Conservation (phyloP, 2,888 invertebrate genomes). For the Anodontia alba region DNA sequence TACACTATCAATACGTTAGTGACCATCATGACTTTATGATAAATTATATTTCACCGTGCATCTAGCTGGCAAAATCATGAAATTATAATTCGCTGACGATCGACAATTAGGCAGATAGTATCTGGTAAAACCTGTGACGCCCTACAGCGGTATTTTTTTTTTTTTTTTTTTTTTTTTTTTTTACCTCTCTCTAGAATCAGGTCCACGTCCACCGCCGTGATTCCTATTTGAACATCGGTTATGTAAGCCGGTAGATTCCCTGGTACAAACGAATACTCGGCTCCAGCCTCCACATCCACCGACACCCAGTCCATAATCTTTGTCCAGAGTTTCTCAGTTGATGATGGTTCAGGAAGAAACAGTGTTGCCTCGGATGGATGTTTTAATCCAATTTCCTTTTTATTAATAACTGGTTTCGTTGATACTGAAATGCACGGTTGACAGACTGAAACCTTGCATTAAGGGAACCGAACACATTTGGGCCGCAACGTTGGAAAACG, state of each 20-base stretch:
- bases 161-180: too few relatives aligned
- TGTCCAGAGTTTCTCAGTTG: conserved; percentile 19
- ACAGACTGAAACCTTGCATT: too few relatives aligned
- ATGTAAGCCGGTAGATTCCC: not conserved
- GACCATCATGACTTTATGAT: too few relatives aligned
- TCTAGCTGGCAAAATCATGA: too few relatives aligned
- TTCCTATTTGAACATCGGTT: not conserved
- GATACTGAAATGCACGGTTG: not conserved
- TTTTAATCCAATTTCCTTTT: not conserved
- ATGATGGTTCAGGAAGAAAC: not conserved
- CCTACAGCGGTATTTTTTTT: too few relatives aligned
- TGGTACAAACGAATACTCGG: not conserved
- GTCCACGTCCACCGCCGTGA: not conserved
- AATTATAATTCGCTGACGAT: too few relatives aligned
- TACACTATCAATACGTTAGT: too few relatives aligned
- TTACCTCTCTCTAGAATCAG: not conserved
- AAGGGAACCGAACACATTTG: too few relatives aligned
- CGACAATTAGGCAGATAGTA: too few relatives aligned
- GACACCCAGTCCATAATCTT: conserved; percentile 18
- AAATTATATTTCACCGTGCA: too few relatives aligned
- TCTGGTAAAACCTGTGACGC: too few relatives aligned
- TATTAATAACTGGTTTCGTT: not conserved
- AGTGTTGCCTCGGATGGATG: not conserved
- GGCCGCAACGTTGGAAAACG: too few relatives aligned
- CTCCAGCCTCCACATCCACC: not conserved